phyloP scores from a whole-genome alignment of 2,797 vertebrate genomes.

The Schizopygopsis malacanthus region DNA sequence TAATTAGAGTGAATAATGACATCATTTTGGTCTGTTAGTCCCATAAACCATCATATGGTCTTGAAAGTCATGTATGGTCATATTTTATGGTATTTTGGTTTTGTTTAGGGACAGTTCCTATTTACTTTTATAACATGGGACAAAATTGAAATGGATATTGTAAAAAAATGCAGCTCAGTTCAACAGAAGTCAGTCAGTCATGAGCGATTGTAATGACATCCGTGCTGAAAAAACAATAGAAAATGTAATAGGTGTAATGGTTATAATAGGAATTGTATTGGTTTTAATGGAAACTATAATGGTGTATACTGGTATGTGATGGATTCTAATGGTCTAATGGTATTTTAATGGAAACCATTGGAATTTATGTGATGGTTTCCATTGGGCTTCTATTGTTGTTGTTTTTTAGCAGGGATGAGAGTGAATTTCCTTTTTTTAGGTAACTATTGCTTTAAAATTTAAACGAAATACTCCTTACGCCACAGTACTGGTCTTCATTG shows the following conservation, averaged over 20 bases:
- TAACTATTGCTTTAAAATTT: background rate
- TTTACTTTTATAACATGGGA: background rate
- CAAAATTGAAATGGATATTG: background rate
- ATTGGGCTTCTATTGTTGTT: too few relatives aligned
- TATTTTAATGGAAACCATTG: too few relatives aligned
- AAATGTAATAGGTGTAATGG: too few relatives aligned
- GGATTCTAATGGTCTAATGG: too few relatives aligned
- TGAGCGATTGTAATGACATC: background rate
- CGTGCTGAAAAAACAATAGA: too few relatives aligned
- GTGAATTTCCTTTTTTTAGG: background rate
- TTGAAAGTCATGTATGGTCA: background rate
- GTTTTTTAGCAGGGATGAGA: background rate
- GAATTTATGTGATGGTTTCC: too few relatives aligned
- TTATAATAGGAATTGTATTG: too few relatives aligned
- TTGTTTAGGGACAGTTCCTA: background rate
- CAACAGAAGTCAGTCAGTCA: background rate
- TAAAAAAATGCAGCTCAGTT: background rate
- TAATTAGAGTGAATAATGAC: background rate
- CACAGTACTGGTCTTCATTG: constrained; percentile 93
- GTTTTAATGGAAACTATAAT: too few relatives aligned
- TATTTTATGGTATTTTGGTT: background rate
- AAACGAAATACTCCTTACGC: constrained; percentile 79
- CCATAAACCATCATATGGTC: background rate
- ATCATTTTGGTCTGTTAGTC: background rate
- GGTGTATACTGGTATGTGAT: too few relatives aligned